Conservation (phyloP, 2,797 vertebrate genomes). For the Anguilla obscura region DNA sequence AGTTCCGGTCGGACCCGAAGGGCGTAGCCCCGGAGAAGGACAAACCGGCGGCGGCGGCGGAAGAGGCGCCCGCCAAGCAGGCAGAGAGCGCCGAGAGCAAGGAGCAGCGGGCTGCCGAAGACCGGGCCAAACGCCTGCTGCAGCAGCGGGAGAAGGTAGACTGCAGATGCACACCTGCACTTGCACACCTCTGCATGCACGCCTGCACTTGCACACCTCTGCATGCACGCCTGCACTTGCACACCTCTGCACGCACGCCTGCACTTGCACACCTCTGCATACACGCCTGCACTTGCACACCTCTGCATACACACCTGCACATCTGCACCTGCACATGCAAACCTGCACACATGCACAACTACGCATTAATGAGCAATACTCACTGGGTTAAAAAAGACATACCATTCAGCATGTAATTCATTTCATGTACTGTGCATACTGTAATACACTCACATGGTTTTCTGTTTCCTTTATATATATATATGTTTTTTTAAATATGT, state of each 20-base stretch:
- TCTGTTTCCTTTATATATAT: neutral
- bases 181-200: neutral
- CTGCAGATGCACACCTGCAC: neutral
- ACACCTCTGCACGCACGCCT: too few relatives aligned
- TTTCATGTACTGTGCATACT: too few relatives aligned
- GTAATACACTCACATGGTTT: neutral
- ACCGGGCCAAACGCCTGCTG: constrained; percentile 80
- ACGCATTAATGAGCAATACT: too few relatives aligned
- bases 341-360: too few relatives aligned
- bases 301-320: neutral
- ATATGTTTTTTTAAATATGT: too few relatives aligned
- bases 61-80: constrained; percentile 59
- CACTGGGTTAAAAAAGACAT: too few relatives aligned
- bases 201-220: too few relatives aligned
- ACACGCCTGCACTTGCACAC: too few relatives aligned
- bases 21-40: constrained; percentile 59
- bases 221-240: too few relatives aligned
- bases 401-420: too few relatives aligned
- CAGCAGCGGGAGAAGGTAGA: constrained; percentile 90
- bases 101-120: constrained; percentile 77
- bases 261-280: too few relatives aligned
- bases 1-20: constrained; percentile 79
- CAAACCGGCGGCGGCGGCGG: constrained; percentile 55
- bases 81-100: constrained; percentile 64
- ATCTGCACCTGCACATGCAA: too few relatives aligned